A percentile compares a stretch with the other conserved stretches of the same genome.
phyloP scores from a whole-genome alignment of 2,888 invertebrate genomes.

The Apamea anceps region DNA sequence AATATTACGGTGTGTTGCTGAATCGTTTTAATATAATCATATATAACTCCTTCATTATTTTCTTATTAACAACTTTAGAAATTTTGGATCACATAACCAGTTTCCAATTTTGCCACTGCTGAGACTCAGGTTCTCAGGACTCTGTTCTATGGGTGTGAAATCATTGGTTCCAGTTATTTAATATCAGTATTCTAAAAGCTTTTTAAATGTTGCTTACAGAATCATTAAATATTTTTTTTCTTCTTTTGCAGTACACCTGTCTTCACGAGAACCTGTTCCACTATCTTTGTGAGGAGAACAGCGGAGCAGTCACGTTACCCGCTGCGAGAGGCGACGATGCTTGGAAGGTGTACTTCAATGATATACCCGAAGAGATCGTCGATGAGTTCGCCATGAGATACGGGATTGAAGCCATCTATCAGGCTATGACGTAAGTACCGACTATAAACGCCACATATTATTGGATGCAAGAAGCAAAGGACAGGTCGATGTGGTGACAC shows the following conservation, averaged over 20 bases:
- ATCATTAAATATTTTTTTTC: background rate
- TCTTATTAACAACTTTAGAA: background rate
- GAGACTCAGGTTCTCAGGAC: too few relatives aligned
- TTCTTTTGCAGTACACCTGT: slow-evolving; percentile 95
- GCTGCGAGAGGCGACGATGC: slow-evolving; percentile 99
- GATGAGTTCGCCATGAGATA: slow-evolving; percentile 99
- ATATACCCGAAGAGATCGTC: slow-evolving; percentile 99
- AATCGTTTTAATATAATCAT: background rate
- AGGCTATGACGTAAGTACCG: slow-evolving; percentile 98
- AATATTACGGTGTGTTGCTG: background rate
- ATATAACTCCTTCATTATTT: background rate
- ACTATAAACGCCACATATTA: background rate
- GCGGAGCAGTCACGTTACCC: slow-evolving; percentile 97
- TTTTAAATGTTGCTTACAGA: background rate
- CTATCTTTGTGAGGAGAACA: slow-evolving; percentile 98
- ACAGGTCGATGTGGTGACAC: background rate
- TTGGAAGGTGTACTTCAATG: slow-evolving; percentile 99
- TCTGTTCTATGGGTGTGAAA: background rate
- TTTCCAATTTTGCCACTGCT: too few relatives aligned
- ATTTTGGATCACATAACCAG: background rate
- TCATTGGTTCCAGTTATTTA: fast-evolving
- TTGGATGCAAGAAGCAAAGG: background rate
- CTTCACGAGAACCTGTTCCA: slow-evolving; percentile 99
- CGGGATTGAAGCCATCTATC: slow-evolving; percentile 99
- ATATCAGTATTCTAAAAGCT: background rate